Evolutionary conservation across 2,888 invertebrate genomes (phyloP).

Genomic region (Criorhina ranunculi): DNA sequence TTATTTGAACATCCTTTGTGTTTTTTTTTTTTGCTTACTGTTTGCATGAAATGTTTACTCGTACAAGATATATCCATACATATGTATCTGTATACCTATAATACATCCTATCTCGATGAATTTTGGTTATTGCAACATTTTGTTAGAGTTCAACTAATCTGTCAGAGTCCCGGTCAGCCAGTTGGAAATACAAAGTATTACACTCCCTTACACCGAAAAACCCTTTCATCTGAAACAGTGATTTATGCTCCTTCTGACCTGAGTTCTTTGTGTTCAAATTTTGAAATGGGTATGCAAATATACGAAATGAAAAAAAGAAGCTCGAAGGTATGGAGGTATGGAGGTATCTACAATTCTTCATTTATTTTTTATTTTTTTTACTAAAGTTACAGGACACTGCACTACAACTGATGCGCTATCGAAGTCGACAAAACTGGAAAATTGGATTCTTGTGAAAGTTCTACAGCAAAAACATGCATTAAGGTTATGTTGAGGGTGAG

Average conservation of each 20-base stretch:
- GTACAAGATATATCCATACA: too few relatives aligned
- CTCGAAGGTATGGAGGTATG: neutral
- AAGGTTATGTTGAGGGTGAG: neutral
- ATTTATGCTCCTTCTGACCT: constrained; percentile 8
- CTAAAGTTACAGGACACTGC: constrained; percentile 14
- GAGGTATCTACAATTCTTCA: too few relatives aligned
- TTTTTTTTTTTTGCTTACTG: too few relatives aligned
- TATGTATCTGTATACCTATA: too few relatives aligned
- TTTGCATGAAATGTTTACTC: too few relatives aligned
- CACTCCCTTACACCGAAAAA: neutral
- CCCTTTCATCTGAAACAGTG: neutral
- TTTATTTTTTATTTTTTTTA: neutral
- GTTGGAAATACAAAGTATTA: constrained; percentile 11
- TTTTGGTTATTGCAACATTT: neutral
- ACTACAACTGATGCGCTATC: constrained; percentile 12
- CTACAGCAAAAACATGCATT: constrained; percentile 1
- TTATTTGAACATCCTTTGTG: too few relatives aligned
- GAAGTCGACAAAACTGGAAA: constrained; percentile 32
- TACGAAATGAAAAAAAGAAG: too few relatives aligned
- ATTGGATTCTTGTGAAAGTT: constrained; percentile 22
- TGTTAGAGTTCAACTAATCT: neutral
- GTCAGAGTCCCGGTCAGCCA: constrained; percentile 1
- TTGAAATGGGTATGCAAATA: constrained; percentile 18
- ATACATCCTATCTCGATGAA: too few relatives aligned
- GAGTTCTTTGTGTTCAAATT: neutral